A percentile compares a stretch with the other conserved stretches of the same genome.
Conservation (phyloP, 2,888 invertebrate genomes). For the Charanyca ferruginea region DNA sequence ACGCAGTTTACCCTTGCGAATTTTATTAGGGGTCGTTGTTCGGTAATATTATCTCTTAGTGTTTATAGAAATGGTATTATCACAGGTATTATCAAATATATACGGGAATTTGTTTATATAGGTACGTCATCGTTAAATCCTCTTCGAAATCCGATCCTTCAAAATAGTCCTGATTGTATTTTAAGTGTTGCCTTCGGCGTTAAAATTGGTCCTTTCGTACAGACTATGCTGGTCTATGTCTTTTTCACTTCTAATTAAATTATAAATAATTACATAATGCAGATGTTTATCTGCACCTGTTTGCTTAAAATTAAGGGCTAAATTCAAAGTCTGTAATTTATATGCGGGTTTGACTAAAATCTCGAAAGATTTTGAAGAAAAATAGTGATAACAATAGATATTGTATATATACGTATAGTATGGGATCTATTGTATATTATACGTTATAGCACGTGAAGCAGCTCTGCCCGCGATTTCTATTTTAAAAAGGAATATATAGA, state of each 20-base stretch:
- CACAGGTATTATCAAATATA: slow-evolving; percentile 9
- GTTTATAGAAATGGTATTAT: slow-evolving; percentile 27
- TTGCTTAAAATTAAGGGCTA: no score
- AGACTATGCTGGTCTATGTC: not conserved
- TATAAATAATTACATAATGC: not conserved
- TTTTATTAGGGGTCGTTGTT: slow-evolving; percentile 39
- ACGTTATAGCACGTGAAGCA: no score
- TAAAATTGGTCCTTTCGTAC: not conserved
- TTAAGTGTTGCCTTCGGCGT: not conserved
- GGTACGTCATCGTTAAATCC: slow-evolving; percentile 2
- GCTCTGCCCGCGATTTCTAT: no score
- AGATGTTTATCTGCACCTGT: no score
- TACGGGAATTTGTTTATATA: slow-evolving; percentile 9
- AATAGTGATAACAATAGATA: no score
- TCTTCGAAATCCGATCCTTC: slow-evolving; percentile 4
- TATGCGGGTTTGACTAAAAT: no score
- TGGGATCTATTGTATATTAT: no score
- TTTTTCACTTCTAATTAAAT: not conserved
- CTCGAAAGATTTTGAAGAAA: no score
- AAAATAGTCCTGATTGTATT: slow-evolving; percentile 8
- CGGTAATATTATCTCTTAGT: slow-evolving; percentile 33
- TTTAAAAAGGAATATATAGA: slow-evolving; percentile 8
- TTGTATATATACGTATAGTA: no score
- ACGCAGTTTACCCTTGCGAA: slow-evolving; percentile 41
- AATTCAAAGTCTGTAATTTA: no score